Evolutionary conservation across 2,888 invertebrate species (phyloP), one percentile per base, ranked within the genome.

Genomic region (Taphrorychus bicolor): DNA sequence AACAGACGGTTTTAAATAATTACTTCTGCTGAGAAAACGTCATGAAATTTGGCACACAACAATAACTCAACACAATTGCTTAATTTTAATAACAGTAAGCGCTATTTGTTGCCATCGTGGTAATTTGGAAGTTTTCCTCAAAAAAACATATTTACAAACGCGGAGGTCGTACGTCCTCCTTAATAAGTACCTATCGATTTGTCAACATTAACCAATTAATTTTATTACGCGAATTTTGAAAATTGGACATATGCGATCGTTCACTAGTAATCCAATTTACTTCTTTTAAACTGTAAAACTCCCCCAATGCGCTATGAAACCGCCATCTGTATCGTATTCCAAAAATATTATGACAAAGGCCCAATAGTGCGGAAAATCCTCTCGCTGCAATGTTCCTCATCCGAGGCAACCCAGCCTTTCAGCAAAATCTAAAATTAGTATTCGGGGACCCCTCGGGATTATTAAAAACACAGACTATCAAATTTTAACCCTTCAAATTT

Each of bases 261-360:
- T 32, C 32, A 32, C 3, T 32, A 11, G 11, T 32, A 32, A 32
- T 32, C 32, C 32, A 32, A 32, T 32, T 32, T 32, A 7, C 32
- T 32, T 11, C 32, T 32, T 32, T 32, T 32, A 45, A 45, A 45
- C 14, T 45, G n/a, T 32, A 14, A 45, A 45, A 45, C 9, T 17
- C 1, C 17, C 45, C 45, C 14, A 7, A 3, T n/a, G 5, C 45
- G 17, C 9, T 17, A 45, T 16, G 17, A 45, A 45, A 45, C 17
- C 4, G 60, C 64, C 64, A 69, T 69, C 56, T 69, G 69, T 69
- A 69, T 69, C 65, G 21, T 45, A 60, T 69, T 61, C 51, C 51
- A 19, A 65, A 64, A 69, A 69, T 69, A 69, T 69, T 69, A 65
- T 69, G 69, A 69, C 65, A 69, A 69, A 61, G 24, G 60, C 9